phyloP scores from a whole-genome alignment of 1,140 invertebrate genomes.

The Anoplophora glabripennis region DNA sequence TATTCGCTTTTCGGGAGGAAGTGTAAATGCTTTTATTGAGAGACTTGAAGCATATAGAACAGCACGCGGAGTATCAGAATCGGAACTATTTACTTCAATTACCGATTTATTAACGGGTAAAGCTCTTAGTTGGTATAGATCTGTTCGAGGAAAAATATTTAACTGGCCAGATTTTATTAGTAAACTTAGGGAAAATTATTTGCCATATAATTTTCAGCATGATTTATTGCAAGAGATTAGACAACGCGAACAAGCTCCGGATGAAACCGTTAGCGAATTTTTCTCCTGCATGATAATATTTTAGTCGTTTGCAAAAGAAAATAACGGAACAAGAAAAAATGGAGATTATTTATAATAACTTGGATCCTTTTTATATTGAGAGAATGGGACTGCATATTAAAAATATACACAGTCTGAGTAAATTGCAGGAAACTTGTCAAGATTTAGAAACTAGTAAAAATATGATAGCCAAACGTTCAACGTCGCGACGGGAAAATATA shows the following conservation, averaged over 20 bases:
- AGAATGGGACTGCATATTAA: neutral
- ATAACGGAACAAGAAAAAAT: neutral
- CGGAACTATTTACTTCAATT: neutral
- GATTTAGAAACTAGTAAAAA: slow-evolving; percentile 4
- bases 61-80: neutral
- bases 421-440: neutral
- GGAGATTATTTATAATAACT: no score
- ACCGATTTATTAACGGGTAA: slow-evolving; percentile 8
- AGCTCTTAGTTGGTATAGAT: slow-evolving; percentile 5
- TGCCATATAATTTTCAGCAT: slow-evolving; percentile 31
- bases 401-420: slow-evolving; percentile 1
- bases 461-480: neutral
- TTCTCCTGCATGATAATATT: neutral
- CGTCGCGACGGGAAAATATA: no score
- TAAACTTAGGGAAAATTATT: no score
- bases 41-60: slow-evolving; percentile 8
- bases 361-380: no score
- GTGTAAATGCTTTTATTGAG: slow-evolving; percentile 14
- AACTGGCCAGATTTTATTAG: no score
- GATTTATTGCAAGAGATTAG: slow-evolving; percentile 22
- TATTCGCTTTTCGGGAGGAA: slow-evolving; percentile 5
- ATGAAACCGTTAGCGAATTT: neutral
- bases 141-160: no score
- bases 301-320: neutral
- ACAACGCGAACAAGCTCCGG: neutral